Percentiles rank a stretch among this genome's conserved stretches.
Evolutionary conservation across 1,140 invertebrate genomes (phyloP).

Genomic region (Temnothorax longispinosus): DNA sequence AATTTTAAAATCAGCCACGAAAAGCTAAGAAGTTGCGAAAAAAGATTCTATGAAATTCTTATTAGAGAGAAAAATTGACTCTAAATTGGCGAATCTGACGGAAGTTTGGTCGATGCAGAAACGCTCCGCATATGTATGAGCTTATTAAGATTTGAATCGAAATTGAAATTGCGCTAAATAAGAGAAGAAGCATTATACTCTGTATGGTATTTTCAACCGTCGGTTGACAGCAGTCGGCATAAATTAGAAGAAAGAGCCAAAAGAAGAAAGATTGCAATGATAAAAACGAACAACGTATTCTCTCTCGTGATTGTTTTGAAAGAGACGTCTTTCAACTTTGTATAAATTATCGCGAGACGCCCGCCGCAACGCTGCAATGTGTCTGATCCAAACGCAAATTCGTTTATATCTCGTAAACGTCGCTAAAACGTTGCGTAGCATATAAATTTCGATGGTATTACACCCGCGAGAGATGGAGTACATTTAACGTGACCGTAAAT

Average conservation of each 20-base stretch:
- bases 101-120: conserved; percentile 1
- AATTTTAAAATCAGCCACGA: background rate
- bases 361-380: background rate
- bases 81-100: background rate
- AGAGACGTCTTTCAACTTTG: background rate
- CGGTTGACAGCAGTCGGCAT: background rate
- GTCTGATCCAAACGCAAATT: conserved; percentile 66
- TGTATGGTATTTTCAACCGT: background rate
- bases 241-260: background rate
- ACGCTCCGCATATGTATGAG: background rate
- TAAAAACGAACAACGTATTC: background rate
- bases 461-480: conserved; percentile 37
- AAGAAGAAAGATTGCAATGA: background rate
- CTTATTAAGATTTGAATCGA: conserved; percentile 1
- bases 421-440: conserved; percentile 56
- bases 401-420: conserved; percentile 74
- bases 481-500: conserved; percentile 58
- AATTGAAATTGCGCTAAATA: conserved; percentile 1
- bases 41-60: conserved; percentile 6
- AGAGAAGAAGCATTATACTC: background rate
- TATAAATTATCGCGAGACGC: background rate
- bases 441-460: conserved; percentile 61
- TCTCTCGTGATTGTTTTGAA: conserved; percentile 48
- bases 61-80: background rate
- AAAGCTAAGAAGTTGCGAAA: background rate